phyloP scores from a whole-genome alignment of 2,888 invertebrate species.

The Caenorhabditis wallacei region DNA sequence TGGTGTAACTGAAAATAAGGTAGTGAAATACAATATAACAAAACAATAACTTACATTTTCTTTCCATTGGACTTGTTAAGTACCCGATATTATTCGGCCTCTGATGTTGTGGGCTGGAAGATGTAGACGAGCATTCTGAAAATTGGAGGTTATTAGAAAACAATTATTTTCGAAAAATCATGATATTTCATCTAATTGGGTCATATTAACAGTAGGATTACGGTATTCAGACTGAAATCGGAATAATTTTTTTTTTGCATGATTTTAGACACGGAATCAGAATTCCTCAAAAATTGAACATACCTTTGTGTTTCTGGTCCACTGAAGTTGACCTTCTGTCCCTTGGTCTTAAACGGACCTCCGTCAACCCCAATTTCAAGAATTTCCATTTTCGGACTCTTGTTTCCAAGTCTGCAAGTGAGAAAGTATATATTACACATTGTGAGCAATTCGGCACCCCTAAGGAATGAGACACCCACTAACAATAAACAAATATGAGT shows the following conservation, averaged over 20 bases:
- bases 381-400: constrained; percentile 68
- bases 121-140: constrained; percentile 64
- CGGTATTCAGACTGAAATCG: background rate
- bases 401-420: constrained; percentile 68
- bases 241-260: no score
- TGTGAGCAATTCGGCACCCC: constrained; percentile 15
- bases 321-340: constrained; percentile 63
- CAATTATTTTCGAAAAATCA: background rate
- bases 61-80: constrained; percentile 66
- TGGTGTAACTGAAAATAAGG: constrained; percentile 52
- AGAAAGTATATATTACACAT: constrained; percentile 23
- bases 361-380: constrained; percentile 66
- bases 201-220: background rate
- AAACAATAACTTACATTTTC: constrained; percentile 54
- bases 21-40: background rate
- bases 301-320: constrained; percentile 63
- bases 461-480: constrained; percentile 10
- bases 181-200: background rate
- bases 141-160: constrained; percentile 23
- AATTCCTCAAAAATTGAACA: background rate
- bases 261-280: no score
- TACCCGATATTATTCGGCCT: constrained; percentile 66
- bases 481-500: constrained; percentile 54
- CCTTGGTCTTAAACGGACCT: constrained; percentile 49
- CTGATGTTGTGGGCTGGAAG: constrained; percentile 64